These are phyloP conservation scores for Smutsia temminckii DNA, from an alignment of 2,797 vertebrate genomes.

Conservation along the genomic window DNA sequence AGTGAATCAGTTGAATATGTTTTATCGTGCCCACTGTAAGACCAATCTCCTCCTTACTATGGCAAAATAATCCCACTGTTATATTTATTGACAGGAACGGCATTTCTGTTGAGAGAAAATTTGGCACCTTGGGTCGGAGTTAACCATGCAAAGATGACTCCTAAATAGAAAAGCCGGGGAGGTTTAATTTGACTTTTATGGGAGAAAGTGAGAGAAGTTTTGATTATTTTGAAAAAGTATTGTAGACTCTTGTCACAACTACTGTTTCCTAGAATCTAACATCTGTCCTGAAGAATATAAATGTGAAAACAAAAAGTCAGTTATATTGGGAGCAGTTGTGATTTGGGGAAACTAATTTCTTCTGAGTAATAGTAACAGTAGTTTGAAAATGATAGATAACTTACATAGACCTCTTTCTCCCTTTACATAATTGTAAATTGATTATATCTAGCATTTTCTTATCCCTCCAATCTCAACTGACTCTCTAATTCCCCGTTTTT, in stretches of 20 bases:
- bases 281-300: neutral
- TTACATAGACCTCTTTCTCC: neutral
- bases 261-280: neutral
- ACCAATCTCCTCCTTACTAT: neutral
- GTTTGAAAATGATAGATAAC: neutral
- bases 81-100: neutral
- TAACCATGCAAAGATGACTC: conserved; percentile 28
- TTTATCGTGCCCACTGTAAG: neutral
- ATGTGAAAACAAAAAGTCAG: neutral
- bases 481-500: neutral
- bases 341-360: neutral
- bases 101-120: conserved; percentile 14
- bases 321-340: neutral
- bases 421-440: neutral
- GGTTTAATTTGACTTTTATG: neutral
- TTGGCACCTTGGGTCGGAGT: neutral
- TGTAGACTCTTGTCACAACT: neutral
- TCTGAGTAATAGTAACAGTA: neutral
- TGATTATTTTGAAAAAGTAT: neutral
- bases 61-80: neutral
- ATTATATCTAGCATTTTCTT: neutral
- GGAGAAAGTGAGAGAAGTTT: conserved; percentile 1
- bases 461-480: neutral
- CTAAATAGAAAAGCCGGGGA: neutral
- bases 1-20: neutral